Conservation (phyloP, 2,888 invertebrate genomes). For the Heliconius charithonia region DNA sequence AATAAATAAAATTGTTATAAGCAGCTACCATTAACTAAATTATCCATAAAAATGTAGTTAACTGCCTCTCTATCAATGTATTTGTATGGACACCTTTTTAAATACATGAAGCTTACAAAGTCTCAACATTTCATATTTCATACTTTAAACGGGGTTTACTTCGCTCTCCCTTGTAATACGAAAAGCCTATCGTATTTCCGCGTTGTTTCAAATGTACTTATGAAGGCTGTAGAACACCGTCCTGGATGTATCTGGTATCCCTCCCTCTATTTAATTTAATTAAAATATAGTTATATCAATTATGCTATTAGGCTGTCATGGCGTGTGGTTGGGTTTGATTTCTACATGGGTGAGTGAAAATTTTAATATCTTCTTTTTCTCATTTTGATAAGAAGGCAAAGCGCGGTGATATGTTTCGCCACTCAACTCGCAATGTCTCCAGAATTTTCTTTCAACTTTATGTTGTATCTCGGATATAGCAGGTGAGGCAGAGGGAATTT, state of each 20-base stretch:
- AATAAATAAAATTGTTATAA: too few species aligned
- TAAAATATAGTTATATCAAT: neutral
- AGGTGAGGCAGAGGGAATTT: too few species aligned
- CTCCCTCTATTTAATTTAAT: neutral
- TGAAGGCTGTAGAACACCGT: neutral
- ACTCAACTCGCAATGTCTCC: too few species aligned
- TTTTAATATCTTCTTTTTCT: too few species aligned
- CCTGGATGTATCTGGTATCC: neutral
- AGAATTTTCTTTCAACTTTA: too few species aligned
- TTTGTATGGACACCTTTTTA: neutral
- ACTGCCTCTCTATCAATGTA: neutral
- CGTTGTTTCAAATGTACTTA: conserved; percentile 15
- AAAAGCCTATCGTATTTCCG: conserved; percentile 13
- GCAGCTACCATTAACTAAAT: neutral
- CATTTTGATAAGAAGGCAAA: too few species aligned
- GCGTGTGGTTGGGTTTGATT: neutral
- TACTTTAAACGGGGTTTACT: conserved; percentile 10
- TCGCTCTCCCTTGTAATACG: conserved; percentile 14
- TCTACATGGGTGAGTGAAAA: too few species aligned
- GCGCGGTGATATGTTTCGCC: too few species aligned
- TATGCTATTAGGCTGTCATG: neutral
- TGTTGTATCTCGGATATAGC: too few species aligned
- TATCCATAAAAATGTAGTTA: neutral
- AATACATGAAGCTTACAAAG: conserved; percentile 10
- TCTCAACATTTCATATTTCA: conserved; percentile 12